Evolutionary conservation across 92 coral and sea anemone species (phyloP).

Genomic region (Bergia puertoricense): DNA sequence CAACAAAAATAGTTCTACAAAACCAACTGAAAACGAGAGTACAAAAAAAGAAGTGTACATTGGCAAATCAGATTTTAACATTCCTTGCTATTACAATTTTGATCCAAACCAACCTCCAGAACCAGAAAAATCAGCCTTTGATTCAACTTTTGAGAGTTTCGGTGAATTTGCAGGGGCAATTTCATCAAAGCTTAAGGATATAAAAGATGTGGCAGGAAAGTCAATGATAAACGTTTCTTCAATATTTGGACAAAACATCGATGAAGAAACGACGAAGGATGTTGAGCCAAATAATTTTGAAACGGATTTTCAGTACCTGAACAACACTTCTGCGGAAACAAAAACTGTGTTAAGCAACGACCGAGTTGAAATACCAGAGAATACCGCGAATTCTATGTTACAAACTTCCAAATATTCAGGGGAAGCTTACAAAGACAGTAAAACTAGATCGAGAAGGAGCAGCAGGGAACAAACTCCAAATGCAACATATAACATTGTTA

Average conservation of each 20-base stretch:
- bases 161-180: constrained; percentile 75
- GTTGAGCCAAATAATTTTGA: neutral
- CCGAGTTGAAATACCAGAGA: neutral
- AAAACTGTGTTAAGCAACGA: neutral
- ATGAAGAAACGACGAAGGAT: constrained; percentile 23
- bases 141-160: constrained; percentile 59
- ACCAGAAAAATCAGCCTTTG: constrained; percentile 42
- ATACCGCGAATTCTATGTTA: neutral
- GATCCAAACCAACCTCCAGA: constrained; percentile 56
- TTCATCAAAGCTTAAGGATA: constrained; percentile 73
- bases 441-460: neutral
- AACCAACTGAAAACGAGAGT: constrained; percentile 3
- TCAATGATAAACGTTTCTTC: constrained; percentile 75
- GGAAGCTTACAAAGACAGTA: neutral
- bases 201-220: constrained; percentile 56
- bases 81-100: constrained; percentile 68
- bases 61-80: constrained; percentile 61
- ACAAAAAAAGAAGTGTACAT: constrained; percentile 23
- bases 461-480: neutral
- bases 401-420: neutral
- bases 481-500: neutral
- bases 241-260: constrained; percentile 40
- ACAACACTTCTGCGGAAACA: neutral
- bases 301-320: neutral
- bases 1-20: constrained; percentile 8